Percentiles rank a stretch among this genome's conserved stretches.
Evolutionary conservation across 2,113 vertebrate genomes (phyloP).

Genomic region (Phrynosoma blainvillii): DNA sequence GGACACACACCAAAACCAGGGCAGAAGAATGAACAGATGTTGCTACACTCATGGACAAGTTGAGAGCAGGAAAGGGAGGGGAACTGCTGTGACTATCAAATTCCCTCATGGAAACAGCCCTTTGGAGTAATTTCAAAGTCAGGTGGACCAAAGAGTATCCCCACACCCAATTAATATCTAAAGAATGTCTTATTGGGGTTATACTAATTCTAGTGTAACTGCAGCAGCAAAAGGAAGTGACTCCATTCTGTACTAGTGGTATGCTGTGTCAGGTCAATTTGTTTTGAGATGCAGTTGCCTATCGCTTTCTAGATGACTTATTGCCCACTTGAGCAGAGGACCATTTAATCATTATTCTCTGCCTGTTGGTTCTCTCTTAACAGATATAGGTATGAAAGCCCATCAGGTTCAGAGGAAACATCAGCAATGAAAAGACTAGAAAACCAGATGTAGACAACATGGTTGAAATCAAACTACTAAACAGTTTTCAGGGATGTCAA

Average conservation of each 20-base stretch:
- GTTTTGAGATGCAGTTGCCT: background rate
- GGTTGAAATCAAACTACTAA: too few species aligned
- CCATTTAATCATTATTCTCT: background rate
- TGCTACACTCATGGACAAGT: background rate
- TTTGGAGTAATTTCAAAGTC: background rate
- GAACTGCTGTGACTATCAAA: background rate
- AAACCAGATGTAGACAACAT: background rate
- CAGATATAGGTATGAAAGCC: background rate
- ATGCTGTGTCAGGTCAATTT: background rate
- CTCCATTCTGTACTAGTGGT: background rate
- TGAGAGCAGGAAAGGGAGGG: background rate
- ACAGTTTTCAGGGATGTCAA: background rate
- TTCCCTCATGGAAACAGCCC: background rate
- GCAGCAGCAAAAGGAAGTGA: background rate
- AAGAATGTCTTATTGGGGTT: background rate
- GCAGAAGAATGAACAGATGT: conserved; percentile 51
- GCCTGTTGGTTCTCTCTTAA: background rate
- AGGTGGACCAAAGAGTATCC: background rate
- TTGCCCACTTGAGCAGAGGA: background rate
- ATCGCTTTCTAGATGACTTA: background rate
- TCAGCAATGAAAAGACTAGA: background rate
- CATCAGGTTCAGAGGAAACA: background rate
- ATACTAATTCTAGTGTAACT: background rate
- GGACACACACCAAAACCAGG: background rate
- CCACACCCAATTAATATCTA: background rate